These are phyloP conservation scores for Carassius auratus DNA, from an alignment of 2,113 vertebrate genomes.

Conservation along the genomic window DNA sequence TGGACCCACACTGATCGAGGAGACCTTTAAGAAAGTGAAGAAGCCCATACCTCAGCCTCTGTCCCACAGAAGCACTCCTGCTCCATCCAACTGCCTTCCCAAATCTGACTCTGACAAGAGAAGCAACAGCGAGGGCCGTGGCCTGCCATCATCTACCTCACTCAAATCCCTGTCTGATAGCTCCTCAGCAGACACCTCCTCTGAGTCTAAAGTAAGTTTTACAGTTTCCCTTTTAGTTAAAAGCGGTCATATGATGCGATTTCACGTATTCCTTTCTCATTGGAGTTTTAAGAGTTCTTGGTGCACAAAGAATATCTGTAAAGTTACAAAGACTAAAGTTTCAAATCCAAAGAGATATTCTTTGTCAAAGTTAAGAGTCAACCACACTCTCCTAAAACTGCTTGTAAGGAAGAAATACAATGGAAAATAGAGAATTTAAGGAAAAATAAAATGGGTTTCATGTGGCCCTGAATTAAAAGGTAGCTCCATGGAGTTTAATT, in stretches of 20 bases:
- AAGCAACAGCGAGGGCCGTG: conserved; percentile 69
- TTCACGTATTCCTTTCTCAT: no score
- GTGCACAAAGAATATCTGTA: no score
- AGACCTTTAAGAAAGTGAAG: conserved; percentile 79
- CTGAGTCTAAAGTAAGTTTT: conserved; percentile 72
- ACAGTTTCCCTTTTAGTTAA: no score
- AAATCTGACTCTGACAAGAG: conserved; percentile 64
- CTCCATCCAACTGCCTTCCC: conserved; percentile 60
- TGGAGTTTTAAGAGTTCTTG: no score
- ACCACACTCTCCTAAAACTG: no score
- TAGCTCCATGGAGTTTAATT: no score
- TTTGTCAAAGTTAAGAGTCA: no score
- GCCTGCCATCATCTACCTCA: conserved; percentile 78
- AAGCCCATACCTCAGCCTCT: conserved; percentile 72
- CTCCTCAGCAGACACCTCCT: conserved; percentile 67
- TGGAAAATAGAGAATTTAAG: no score
- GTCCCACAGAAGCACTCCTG: conserved; percentile 63
- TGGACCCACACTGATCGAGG: conserved; percentile 67
- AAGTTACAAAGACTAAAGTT: no score
- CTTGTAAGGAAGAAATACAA: neutral
- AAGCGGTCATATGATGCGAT: no score
- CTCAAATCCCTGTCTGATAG: conserved; percentile 74
- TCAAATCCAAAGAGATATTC: no score
- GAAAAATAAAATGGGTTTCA: neutral
- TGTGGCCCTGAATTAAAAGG: neutral